phyloP scores from a whole-genome alignment of 2,888 invertebrate genomes.

The Acleris sparsana region DNA sequence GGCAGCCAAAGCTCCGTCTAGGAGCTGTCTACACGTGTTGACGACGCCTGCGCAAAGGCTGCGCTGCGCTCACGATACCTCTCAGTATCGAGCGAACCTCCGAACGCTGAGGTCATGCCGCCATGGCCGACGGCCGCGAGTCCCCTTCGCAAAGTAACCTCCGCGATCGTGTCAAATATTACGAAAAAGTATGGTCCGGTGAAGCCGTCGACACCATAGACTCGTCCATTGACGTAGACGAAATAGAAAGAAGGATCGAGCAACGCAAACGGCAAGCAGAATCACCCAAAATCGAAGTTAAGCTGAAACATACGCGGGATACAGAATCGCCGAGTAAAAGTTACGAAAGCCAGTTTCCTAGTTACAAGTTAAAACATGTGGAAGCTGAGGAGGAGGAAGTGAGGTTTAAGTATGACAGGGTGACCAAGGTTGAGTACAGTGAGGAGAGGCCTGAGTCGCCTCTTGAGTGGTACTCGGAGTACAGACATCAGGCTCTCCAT shows the following conservation, averaged over 20 bases:
- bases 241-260: constrained; percentile 85
- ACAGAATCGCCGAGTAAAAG: constrained; percentile 75
- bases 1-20: constrained; percentile 49
- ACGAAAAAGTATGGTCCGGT: constrained; percentile 90
- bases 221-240: constrained; percentile 81
- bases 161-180: constrained; percentile 89
- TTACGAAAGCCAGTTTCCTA: constrained; percentile 66
- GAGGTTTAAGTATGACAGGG: constrained; percentile 88
- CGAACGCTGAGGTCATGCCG: constrained; percentile 76
- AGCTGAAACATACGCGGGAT: constrained; percentile 83
- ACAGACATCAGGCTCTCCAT: constrained; percentile 83
- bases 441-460: constrained; percentile 75
- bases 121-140: constrained; percentile 80
- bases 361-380: constrained; percentile 77
- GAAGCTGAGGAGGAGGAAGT: constrained; percentile 65
- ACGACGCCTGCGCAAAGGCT: constrained; percentile 57
- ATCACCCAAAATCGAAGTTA: constrained; percentile 84
- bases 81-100: constrained; percentile 81
- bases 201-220: constrained; percentile 68
- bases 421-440: constrained; percentile 83
- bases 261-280: constrained; percentile 81
- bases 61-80: constrained; percentile 39
- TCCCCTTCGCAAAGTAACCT: constrained; percentile 83
- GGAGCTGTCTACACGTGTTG: constrained; percentile 69
- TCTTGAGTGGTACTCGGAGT: constrained; percentile 77